Evolutionary conservation across 2,113 vertebrate genomes (phyloP).

Genomic region (Stegostoma tigrinum): DNA sequence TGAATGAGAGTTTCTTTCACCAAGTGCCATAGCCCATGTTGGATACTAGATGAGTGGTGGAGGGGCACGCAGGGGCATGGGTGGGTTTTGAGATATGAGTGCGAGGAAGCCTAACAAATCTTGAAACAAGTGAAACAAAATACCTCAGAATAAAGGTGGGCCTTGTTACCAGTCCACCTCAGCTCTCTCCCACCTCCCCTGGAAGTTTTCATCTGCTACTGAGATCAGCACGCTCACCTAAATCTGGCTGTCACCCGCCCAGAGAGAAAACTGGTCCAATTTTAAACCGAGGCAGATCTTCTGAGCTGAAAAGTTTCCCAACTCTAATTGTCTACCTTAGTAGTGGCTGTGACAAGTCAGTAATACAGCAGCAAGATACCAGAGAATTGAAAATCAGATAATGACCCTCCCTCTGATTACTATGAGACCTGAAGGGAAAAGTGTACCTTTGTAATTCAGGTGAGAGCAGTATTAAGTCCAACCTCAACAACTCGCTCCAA

Average conservation of each 20-base stretch:
- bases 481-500: neutral
- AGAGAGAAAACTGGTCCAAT: neutral
- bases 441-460: neutral
- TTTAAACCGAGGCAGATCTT: neutral
- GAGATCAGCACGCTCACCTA: neutral
- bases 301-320: neutral
- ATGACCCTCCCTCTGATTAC: neutral
- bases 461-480: neutral
- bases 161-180: neutral
- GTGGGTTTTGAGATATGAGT: neutral
- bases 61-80: neutral
- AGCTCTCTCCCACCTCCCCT: neutral
- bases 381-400: neutral
- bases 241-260: neutral
- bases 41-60: neutral
- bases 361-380: neutral
- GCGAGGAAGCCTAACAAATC: neutral
- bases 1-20: neutral
- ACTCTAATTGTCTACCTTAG: neutral
- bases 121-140: neutral
- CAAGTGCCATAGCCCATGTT: neutral
- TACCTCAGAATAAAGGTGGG: neutral
- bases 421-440: neutral
- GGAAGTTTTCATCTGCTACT: too few species aligned
- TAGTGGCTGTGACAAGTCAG: neutral